Evolutionary conservation across 2,888 invertebrate genomes (phyloP), one percentile per base, ranked within the genome.

Genomic region (Pteria penguin): DNA sequence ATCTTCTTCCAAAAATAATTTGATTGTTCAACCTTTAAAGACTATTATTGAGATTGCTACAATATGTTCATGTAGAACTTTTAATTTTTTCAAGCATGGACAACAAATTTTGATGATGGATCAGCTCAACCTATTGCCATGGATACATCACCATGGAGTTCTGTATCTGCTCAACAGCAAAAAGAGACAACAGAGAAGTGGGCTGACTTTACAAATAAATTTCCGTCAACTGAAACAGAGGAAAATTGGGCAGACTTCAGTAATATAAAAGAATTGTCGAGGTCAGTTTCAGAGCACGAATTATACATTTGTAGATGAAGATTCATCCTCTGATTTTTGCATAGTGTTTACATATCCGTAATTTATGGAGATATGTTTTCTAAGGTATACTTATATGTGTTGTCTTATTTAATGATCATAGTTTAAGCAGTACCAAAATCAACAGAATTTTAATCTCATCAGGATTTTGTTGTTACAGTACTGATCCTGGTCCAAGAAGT

Each of bases 91-190:
- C 66, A 71, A 86, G 86, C 78, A 31, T 83, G 86, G 82, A 71
- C 86, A 74, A 87, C 90, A 5, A 88, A 84, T 67, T 89, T 90
- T 84, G 87, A 89, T 69, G 87, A 86, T 70, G 82, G 82, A 27
- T 31, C 72, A 11, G 84, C 87, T 78, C 89, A 89, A 24, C 89
- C 90, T 33, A 86, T 89, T 68, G 90, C 91, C 57, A 90, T 91
- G 89, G 92, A 92, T 82, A 90, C 91, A 11, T 88, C 91, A 78
- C 92, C 92, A 4, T 92, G 92, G 92, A 90, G 88, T n/a, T 83
- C 77, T 52, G n/a, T 71, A 14, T 65, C 58, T 32, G 58, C 70
- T 31, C 71, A 75, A 52, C 67, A 70, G 18, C 55, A 72, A 22
- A 83, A 84, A 45, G 81, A 81, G 27, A 89, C 90, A 89, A 89